These are phyloP conservation scores for Larimichthys polyactis DNA, from an alignment of 2,113 vertebrate species.

Conservation along the genomic window DNA sequence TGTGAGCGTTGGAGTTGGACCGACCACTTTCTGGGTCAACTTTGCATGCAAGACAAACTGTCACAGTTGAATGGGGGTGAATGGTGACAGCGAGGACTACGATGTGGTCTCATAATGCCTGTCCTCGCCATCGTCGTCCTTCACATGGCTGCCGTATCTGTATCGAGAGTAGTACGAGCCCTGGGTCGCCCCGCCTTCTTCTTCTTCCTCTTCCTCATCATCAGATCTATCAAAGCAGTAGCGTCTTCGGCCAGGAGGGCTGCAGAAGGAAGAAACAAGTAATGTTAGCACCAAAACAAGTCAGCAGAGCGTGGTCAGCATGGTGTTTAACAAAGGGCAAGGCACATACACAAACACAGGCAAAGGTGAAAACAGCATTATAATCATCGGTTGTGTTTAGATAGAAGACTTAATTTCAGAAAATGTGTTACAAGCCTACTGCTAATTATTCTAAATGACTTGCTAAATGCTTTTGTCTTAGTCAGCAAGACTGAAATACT, in stretches of 20 bases:
- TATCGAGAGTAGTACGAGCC: slow-evolving; percentile 78
- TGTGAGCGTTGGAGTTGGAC: slow-evolving; percentile 16
- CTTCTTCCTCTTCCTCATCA: slow-evolving; percentile 89
- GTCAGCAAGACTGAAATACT: too few relatives aligned
- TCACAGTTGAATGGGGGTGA: slow-evolving; percentile 9
- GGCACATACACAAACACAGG: background rate
- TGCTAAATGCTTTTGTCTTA: background rate
- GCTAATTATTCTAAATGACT: background rate
- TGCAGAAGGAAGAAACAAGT: slow-evolving; percentile 69
- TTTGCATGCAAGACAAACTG: slow-evolving; percentile 53
- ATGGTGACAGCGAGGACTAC: slow-evolving; percentile 30
- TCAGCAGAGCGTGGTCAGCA: background rate
- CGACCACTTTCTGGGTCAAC: background rate
- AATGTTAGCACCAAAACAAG: slow-evolving; percentile 4
- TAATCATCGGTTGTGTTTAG: background rate
- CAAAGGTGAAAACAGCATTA: background rate
- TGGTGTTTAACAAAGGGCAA: background rate
- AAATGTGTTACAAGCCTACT: background rate
- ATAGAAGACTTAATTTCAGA: background rate
- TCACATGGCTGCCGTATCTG: slow-evolving; percentile 83
- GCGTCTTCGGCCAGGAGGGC: slow-evolving; percentile 87
- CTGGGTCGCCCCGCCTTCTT: slow-evolving; percentile 76
- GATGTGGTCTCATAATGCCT: slow-evolving; percentile 79
- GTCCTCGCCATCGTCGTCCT: slow-evolving; percentile 86
- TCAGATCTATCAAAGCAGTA: slow-evolving; percentile 88